These are phyloP conservation scores for Pogona vitticeps DNA, from an alignment of 2,113 vertebrate genomes.

Conservation along the genomic window DNA sequence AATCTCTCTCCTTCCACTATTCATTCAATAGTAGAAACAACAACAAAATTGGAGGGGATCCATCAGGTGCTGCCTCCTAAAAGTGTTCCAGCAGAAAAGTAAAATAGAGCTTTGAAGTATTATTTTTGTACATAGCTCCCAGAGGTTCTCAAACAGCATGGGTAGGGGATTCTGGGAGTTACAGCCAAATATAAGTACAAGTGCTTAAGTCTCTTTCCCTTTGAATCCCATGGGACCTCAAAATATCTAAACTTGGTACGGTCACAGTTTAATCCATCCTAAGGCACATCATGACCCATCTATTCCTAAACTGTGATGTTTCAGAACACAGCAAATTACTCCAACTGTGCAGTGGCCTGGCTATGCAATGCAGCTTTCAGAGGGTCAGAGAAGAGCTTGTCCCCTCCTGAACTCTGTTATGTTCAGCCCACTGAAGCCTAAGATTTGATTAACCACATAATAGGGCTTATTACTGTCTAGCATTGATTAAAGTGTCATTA, in stretches of 20 bases:
- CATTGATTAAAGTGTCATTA: conserved; percentile 28
- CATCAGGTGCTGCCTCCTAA: too few relatives aligned
- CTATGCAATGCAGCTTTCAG: not conserved
- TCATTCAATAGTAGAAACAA: too few relatives aligned
- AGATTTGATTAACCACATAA: conserved; percentile 18
- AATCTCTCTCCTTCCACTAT: too few relatives aligned
- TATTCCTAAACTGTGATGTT: not conserved
- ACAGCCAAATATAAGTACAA: not conserved
- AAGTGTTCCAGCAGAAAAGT: too few relatives aligned
- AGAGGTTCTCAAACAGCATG: too few relatives aligned
- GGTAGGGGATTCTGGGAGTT: not conserved
- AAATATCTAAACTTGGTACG: not conserved
- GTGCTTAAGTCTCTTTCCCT: not conserved
- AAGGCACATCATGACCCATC: not conserved
- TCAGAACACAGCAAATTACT: not conserved
- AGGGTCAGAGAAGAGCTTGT: conserved; percentile 13
- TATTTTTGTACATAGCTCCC: too few relatives aligned
- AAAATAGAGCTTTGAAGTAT: too few relatives aligned
- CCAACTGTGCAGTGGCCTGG: not conserved
- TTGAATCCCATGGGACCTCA: too few relatives aligned
- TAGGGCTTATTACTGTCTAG: conserved; percentile 1
- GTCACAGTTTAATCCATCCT: not conserved
- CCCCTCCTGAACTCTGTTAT: not conserved
- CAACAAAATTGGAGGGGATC: too few relatives aligned
- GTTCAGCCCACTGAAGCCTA: not conserved